Evolutionary conservation across 2,113 vertebrate genomes (phyloP), one percentile per base, ranked within the genome.

Genomic region (Orycteropus afer): DNA sequence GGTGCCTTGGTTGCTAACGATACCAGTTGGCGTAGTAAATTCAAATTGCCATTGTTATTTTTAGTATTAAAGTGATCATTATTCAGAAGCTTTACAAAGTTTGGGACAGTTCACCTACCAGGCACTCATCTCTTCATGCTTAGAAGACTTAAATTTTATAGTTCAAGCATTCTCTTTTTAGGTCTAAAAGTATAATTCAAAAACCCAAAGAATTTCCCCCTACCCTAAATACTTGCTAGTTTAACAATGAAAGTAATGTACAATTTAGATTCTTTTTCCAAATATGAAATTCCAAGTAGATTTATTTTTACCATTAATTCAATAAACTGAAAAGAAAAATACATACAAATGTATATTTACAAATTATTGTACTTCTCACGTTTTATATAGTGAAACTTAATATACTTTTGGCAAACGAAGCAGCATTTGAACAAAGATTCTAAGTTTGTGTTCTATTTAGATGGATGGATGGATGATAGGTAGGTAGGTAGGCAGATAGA

Each of bases 251-350:
- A 32, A 57, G 9, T 25, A 65, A 69, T 94, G 57, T 20, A 9
- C 59, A 63, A 4, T 86, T 91, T 71, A 59, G 34, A 23, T 91
- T 94, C 59, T 22, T 87, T 95, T 96, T 89, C 14, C 53, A 91
- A 47, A 57, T 87, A 51, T 86, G 61, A 80, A 93, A 76, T 91
- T 69, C 61, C 42, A 11, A 45, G 13, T 40, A 67, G 29, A 32
- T 89, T 89, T 85, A 57, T 32, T 92, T 57, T 95, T 69, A 40
- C 29, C 17, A 90, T 92, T 65, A 6, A 34, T 4, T 81, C 18
- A 51, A 5, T 88, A 94, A 42, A 73, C 37, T 93, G 65, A 76
- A 91, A n/a, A 85, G 32, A 61, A 93, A 61, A 82, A 89, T 78
- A 18, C 45, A 20, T 82, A 42, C 37, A 25, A 51, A 23, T 74